A percentile compares a stretch with the other conserved stretches of the same genome.
Evolutionary conservation across 2,113 vertebrate genomes (phyloP).

Genomic region (Hemiscyllium ocellatum): DNA sequence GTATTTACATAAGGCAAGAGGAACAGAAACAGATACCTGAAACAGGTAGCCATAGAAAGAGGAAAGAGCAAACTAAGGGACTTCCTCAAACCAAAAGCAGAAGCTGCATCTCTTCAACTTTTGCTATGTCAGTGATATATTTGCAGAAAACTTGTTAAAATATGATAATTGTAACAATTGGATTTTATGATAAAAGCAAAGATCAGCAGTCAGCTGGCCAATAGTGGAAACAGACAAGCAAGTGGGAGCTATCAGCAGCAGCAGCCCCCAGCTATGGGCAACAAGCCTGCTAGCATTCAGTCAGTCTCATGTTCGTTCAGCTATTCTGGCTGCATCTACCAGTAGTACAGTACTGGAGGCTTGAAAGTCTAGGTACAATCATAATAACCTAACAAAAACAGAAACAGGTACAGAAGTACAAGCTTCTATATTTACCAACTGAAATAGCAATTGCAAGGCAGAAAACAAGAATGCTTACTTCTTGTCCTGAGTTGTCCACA

Average conservation of each 20-base stretch:
- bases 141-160: not conserved
- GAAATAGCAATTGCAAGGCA: not conserved
- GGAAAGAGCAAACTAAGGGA: slow-evolving; percentile 66
- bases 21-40: not conserved
- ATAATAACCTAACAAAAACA: not conserved
- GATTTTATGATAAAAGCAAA: not conserved
- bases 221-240: not conserved
- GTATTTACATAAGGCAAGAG: not conserved
- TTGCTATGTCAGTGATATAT: slow-evolving; percentile 47
- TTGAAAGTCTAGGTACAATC: not conserved
- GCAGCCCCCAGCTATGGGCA: not conserved
- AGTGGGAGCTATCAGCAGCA: not conserved
- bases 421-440: not conserved
- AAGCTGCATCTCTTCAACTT: slow-evolving; percentile 67
- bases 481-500: not conserved
- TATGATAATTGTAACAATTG: not conserved
- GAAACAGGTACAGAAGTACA: not conserved
- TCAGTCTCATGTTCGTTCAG: not conserved
- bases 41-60: not conserved
- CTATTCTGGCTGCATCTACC: not conserved
- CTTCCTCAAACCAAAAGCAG: slow-evolving; percentile 68
- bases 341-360: not conserved
- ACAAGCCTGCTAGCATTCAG: not conserved
- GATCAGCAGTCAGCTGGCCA: not conserved
- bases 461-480: not conserved